These are phyloP conservation scores for Helarctos malayanus DNA, from an alignment of 2,797 vertebrate species.

Conservation along the genomic window DNA sequence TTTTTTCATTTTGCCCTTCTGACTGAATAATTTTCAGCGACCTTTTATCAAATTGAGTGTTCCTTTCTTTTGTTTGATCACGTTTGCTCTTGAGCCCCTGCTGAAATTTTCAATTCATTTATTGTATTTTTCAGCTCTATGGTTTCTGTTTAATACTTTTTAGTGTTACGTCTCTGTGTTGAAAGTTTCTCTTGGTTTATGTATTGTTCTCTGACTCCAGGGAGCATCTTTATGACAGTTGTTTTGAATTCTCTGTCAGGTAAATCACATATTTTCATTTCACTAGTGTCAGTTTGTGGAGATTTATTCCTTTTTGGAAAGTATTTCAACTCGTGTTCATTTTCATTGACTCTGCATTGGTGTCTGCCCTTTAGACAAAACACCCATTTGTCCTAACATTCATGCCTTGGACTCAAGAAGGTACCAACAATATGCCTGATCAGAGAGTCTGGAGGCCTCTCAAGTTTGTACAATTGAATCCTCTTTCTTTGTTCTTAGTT, in stretches of 20 bases:
- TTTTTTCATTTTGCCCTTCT: not conserved
- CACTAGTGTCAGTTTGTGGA: not conserved
- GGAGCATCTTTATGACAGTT: not conserved
- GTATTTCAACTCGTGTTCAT: not conserved
- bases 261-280: not conserved
- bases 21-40: not conserved
- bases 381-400: not conserved
- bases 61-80: not conserved
- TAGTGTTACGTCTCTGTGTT: not conserved
- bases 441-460: not conserved
- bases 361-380: not conserved
- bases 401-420: not conserved
- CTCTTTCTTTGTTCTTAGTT: not conserved
- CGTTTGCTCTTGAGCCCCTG: not conserved
- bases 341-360: not conserved
- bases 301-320: not conserved
- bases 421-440: not conserved
- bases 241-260: not conserved
- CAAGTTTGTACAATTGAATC: not conserved
- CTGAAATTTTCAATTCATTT: not conserved
- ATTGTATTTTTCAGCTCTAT: not conserved
- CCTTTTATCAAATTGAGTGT: not conserved
- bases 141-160: not conserved
- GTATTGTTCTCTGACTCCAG: not conserved
- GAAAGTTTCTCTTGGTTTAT: not conserved